Evolutionary conservation across 2,113 vertebrate genomes (phyloP).

Genomic region (human): DNA sequence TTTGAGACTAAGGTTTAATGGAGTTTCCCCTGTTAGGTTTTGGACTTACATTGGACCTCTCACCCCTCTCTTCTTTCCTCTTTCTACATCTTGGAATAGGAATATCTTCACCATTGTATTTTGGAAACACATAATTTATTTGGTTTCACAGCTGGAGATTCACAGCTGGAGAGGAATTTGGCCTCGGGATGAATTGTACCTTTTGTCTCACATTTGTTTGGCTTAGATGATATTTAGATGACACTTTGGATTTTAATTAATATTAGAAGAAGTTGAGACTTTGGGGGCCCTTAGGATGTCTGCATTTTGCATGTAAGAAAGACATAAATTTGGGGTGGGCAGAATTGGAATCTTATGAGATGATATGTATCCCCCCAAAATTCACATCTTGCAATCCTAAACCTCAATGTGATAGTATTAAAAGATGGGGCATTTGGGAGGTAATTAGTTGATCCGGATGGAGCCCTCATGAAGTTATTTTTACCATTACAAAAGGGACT

Average conservation of each 20-base stretch:
- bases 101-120: background rate
- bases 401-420: background rate
- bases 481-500: background rate
- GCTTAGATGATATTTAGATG: background rate
- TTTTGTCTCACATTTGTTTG: no score
- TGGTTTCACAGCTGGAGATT: background rate
- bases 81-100: background rate
- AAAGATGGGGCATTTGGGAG: background rate
- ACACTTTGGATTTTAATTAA: background rate
- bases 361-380: background rate
- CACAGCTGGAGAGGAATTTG: background rate
- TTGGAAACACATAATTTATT: background rate
- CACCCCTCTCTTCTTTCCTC: no score
- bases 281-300: rapidly evolving
- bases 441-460: no score
- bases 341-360: background rate
- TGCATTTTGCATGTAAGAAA: background rate
- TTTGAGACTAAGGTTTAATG: background rate
- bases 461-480: no score
- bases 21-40: background rate
- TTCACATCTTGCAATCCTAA: background rate
- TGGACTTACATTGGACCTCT: rapidly evolving
- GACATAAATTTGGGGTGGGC: rapidly evolving
- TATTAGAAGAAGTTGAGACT: background rate
- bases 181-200: background rate